phyloP scores from a whole-genome alignment of 2,888 invertebrate species.

The Drosophila mayaguana region DNA sequence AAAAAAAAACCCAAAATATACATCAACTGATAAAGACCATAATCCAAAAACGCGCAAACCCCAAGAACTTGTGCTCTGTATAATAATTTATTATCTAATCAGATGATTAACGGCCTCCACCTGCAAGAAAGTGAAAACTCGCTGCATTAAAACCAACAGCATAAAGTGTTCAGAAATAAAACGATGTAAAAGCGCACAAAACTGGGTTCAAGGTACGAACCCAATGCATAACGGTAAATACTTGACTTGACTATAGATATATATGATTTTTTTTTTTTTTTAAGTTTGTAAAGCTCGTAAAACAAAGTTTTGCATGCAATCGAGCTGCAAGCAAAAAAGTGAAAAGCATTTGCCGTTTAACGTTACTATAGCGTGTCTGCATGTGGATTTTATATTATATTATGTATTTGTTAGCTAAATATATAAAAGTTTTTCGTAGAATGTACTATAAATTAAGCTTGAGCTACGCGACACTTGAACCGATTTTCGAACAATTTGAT shows the following conservation, averaged over 20 bases:
- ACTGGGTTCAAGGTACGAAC: slow-evolving; percentile 58
- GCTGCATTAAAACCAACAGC: slow-evolving; percentile 32
- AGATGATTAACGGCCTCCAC: slow-evolving; percentile 55
- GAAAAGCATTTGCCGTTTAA: slow-evolving; percentile 53
- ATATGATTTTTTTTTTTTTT: neutral
- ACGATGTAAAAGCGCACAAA: slow-evolving; percentile 12
- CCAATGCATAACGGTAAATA: slow-evolving; percentile 48
- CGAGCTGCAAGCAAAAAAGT: slow-evolving; percentile 51
- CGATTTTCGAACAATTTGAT: slow-evolving; percentile 55
- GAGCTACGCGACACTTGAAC: slow-evolving; percentile 50
- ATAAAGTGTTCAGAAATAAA: slow-evolving; percentile 21
- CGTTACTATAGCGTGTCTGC: slow-evolving; percentile 17
- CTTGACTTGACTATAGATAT: neutral
- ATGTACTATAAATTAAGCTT: slow-evolving; percentile 31
- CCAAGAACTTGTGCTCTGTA: slow-evolving; percentile 29
- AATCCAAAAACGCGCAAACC: slow-evolving; percentile 37
- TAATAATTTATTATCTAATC: slow-evolving; percentile 66
- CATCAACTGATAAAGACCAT: slow-evolving; percentile 51
- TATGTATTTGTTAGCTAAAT: neutral
- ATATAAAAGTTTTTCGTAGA: slow-evolving; percentile 30
- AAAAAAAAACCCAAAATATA: neutral
- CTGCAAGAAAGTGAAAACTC: slow-evolving; percentile 56
- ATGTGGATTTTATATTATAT: neutral
- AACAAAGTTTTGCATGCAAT: slow-evolving; percentile 55
- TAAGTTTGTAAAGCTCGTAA: slow-evolving; percentile 18